A percentile compares a stretch with the other conserved stretches of the same genome.
These are phyloP conservation scores for Ladona fulva DNA, from an alignment of 1,140 invertebrate genomes.

Conservation along the genomic window DNA sequence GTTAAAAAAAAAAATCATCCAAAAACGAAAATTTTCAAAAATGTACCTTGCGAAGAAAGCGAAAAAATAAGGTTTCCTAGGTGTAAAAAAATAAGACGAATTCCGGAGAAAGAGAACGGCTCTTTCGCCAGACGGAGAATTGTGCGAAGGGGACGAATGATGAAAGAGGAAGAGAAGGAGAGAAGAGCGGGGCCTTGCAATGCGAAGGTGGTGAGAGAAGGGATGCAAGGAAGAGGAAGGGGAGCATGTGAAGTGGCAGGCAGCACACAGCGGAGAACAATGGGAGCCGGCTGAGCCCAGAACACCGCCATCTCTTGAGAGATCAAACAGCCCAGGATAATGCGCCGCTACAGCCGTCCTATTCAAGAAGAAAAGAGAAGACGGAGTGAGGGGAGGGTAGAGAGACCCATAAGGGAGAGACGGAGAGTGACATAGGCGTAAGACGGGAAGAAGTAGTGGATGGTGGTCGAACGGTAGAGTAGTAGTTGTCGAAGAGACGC, in stretches of 20 bases:
- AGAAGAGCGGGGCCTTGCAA: neutral
- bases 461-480: too few relatives aligned
- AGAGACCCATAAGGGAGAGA: too few relatives aligned
- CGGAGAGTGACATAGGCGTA: too few relatives aligned
- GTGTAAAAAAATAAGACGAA: too few relatives aligned
- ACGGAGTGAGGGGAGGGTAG: neutral
- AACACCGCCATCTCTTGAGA: neutral
- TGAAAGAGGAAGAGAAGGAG: neutral
- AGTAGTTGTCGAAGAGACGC: too few relatives aligned
- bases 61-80: too few relatives aligned
- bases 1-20: too few relatives aligned
- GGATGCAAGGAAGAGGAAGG: neutral
- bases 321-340: conserved; percentile 4
- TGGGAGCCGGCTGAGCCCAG: neutral
- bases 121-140: too few relatives aligned
- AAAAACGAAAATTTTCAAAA: too few relatives aligned
- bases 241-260: neutral
- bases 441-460: too few relatives aligned
- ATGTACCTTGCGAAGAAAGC: too few relatives aligned
- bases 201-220: neutral
- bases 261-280: neutral
- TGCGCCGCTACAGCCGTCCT: neutral
- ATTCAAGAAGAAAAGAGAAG: neutral
- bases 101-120: too few relatives aligned
- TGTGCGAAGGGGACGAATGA: neutral